Percentiles rank a stretch among this genome's conserved stretches.
phyloP scores from a whole-genome alignment of 2,888 invertebrate genomes.

The Tolmerus cingulatus region DNA sequence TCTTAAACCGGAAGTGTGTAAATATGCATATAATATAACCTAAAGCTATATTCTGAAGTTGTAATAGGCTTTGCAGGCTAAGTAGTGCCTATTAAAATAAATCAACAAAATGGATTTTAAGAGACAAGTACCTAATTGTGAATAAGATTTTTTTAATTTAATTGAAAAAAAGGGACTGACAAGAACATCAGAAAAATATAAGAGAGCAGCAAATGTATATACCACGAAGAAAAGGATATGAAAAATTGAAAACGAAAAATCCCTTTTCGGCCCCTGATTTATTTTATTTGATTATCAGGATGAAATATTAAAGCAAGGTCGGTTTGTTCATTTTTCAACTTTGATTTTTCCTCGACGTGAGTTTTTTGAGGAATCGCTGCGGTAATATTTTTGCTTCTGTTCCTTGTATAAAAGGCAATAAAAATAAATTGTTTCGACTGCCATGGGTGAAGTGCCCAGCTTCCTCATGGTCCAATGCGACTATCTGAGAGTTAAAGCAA shows the following conservation, averaged over 20 bases:
- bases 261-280: constrained; percentile 2
- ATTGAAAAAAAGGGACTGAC: not conserved
- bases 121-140: not conserved
- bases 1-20: too few species aligned
- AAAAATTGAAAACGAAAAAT: not conserved
- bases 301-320: constrained; percentile 10
- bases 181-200: not conserved
- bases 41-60: too few species aligned
- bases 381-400: not conserved
- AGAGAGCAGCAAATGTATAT: not conserved
- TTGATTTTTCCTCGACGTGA: constrained; percentile 3
- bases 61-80: not conserved
- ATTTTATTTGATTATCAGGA: constrained; percentile 10
- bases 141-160: not conserved
- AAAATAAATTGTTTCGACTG: not conserved
- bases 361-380: constrained; percentile 6
- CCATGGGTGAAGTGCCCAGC: not conserved
- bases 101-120: not conserved
- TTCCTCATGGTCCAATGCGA: not conserved
- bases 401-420: constrained; percentile 3
- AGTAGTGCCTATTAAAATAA: not conserved
- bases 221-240: not conserved
- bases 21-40: too few species aligned
- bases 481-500: not conserved
- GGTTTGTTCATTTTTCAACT: constrained; percentile 16